A percentile compares a stretch with the other conserved stretches of the same genome.
Conservation (phyloP, 2,113 vertebrate species). For the Bos indicus region DNA sequence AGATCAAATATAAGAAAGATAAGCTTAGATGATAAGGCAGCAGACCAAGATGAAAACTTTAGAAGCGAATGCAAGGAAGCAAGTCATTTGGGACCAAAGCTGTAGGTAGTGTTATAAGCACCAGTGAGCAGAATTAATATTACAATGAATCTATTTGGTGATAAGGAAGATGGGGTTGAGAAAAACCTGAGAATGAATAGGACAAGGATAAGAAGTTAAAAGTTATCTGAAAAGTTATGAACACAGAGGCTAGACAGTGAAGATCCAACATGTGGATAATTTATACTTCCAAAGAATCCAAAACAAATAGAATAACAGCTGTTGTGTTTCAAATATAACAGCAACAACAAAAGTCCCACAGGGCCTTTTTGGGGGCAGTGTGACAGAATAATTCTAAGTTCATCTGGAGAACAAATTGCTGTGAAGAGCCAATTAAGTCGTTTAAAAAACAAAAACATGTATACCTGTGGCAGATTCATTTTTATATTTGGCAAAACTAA, state of each 20-base stretch:
- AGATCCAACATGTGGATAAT: background rate
- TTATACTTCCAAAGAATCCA: background rate
- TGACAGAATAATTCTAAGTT: conserved; percentile 34
- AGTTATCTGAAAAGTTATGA: background rate
- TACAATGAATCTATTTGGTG: background rate
- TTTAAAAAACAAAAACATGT: background rate
- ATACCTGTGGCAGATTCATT: no score
- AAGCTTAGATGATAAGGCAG: background rate
- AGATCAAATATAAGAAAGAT: background rate
- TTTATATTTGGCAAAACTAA: no score
- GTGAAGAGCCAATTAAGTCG: background rate
- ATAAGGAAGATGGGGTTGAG: background rate
- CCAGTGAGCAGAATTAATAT: background rate
- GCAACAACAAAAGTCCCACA: background rate
- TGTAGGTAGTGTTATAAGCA: background rate
- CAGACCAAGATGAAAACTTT: background rate
- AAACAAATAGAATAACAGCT: background rate
- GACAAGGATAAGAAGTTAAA: background rate
- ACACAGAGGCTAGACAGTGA: background rate
- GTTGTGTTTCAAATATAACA: background rate
- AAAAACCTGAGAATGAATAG: background rate
- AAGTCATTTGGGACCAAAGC: background rate
- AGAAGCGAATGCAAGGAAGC: background rate
- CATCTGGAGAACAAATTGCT: conserved; percentile 14
- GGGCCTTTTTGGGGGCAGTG: background rate